A percentile compares a stretch with the other conserved stretches of the same genome.
Conservation (phyloP, 2,113 vertebrate species). For the Leptodactylus fuscus region DNA sequence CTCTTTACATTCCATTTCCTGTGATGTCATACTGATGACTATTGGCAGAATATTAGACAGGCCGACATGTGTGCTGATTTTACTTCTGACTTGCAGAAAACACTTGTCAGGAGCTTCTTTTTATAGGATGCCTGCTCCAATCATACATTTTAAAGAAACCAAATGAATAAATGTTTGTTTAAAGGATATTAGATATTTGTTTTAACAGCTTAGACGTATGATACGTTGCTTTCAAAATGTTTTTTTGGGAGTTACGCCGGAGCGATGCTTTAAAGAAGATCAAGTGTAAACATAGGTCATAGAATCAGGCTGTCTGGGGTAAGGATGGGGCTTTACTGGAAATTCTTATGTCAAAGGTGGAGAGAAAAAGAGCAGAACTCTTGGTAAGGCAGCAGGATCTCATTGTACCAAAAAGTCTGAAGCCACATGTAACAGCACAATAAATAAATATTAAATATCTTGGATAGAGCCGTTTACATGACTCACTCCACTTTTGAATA, state of each 20-base stretch:
- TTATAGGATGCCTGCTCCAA: slow-evolving; percentile 15
- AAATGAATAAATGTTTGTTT: slow-evolving; percentile 49
- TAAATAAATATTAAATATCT: slow-evolving; percentile 58
- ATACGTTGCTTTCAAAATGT: slow-evolving; percentile 10
- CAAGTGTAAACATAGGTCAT: slow-evolving; percentile 39
- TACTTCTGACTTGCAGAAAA: slow-evolving; percentile 42
- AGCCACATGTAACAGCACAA: slow-evolving; percentile 50
- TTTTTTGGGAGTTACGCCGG: slow-evolving; percentile 20
- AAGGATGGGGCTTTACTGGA: slow-evolving; percentile 51
- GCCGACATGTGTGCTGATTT: slow-evolving; percentile 40
- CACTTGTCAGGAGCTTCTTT: slow-evolving; percentile 35
- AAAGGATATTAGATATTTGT: slow-evolving; percentile 41
- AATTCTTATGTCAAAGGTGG: slow-evolving; percentile 51
- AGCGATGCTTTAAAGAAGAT: slow-evolving; percentile 24
- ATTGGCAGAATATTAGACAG: slow-evolving; percentile 49
- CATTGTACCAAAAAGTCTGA: slow-evolving; percentile 52
- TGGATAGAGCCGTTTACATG: slow-evolving; percentile 55
- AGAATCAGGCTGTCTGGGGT: slow-evolving; percentile 50
- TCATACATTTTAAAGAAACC: slow-evolving; percentile 44
- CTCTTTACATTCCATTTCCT: slow-evolving; percentile 50
- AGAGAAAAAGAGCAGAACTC: slow-evolving; percentile 38
- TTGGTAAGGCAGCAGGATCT: slow-evolving; percentile 51
- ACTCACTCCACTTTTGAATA: slow-evolving; percentile 55
- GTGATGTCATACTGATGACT: slow-evolving; percentile 50
- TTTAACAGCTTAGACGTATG: background rate